phyloP scores from a whole-genome alignment of 2,113 vertebrate genomes.

The Xiphophorus maculatus region DNA sequence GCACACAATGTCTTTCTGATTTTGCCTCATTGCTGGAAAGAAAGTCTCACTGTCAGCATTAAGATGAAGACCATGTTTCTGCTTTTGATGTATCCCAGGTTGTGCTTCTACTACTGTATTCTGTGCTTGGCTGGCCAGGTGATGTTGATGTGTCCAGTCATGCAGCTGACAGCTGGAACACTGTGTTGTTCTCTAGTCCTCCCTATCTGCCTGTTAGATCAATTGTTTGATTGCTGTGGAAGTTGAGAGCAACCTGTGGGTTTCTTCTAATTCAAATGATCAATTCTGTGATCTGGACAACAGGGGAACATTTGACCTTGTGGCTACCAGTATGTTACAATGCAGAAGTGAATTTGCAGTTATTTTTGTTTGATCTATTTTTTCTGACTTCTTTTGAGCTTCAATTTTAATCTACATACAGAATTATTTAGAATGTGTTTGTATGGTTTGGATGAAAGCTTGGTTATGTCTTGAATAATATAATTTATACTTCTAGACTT shows the following conservation, averaged over 20 bases:
- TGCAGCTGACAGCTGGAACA: slow-evolving; percentile 58
- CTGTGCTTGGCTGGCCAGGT: slow-evolving; percentile 66
- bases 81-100: slow-evolving; percentile 37
- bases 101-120: slow-evolving; percentile 55
- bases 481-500: no score
- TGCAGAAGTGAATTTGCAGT: slow-evolving; percentile 9
- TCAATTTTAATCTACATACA: slow-evolving; percentile 8
- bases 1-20: slow-evolving; percentile 12
- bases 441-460: background rate
- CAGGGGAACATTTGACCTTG: slow-evolving; percentile 7
- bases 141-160: slow-evolving; percentile 64
- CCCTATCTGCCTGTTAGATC: slow-evolving; percentile 51
- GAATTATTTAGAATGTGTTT: background rate
- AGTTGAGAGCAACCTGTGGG: slow-evolving; percentile 30
- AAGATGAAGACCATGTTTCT: slow-evolving; percentile 3
- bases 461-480: background rate
- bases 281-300: slow-evolving; percentile 39
- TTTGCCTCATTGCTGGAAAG: slow-evolving; percentile 7
- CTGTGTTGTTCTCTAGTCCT: slow-evolving; percentile 41
- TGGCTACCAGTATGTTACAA: slow-evolving; percentile 23
- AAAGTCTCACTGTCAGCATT: slow-evolving; percentile 20
- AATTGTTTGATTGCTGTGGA: slow-evolving; percentile 54
- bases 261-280: slow-evolving; percentile 24
- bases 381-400: background rate
- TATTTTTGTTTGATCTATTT: slow-evolving; percentile 7